Evolutionary conservation across 2,797 vertebrate species (phyloP).

Genomic region (Phataginus tetradactyla): DNA sequence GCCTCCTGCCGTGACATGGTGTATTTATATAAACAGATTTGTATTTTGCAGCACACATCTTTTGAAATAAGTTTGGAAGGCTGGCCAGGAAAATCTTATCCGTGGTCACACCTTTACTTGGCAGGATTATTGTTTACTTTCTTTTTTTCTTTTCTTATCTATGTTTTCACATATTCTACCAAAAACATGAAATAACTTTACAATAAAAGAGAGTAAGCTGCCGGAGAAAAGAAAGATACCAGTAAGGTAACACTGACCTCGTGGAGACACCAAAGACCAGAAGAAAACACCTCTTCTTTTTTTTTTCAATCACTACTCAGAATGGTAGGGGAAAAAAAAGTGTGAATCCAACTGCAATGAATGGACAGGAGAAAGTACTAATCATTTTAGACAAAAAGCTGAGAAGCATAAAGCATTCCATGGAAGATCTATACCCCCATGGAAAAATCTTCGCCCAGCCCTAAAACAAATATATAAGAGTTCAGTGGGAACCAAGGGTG

Average conservation of each 20-base stretch:
- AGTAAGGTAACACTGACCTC: neutral
- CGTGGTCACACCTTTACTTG: slow-evolving; percentile 48
- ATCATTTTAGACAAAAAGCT: neutral
- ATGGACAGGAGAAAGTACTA: neutral
- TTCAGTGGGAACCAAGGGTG: neutral
- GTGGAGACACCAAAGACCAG: neutral
- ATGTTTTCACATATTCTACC: neutral
- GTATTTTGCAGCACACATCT: accelerated
- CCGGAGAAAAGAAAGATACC: accelerated
- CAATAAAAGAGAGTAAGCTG: neutral
- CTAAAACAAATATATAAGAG: neutral
- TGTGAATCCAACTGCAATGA: slow-evolving; percentile 9
- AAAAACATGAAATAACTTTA: neutral
- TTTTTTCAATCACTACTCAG: slow-evolving; percentile 54
- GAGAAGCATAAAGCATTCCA: neutral
- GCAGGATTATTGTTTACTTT: neutral
- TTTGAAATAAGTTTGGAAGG: neutral
- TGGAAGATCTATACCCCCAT: neutral
- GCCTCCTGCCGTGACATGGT: neutral
- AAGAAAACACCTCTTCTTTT: neutral
- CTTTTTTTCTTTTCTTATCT: neutral
- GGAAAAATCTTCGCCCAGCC: neutral
- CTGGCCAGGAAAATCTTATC: neutral
- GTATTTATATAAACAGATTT: accelerated
- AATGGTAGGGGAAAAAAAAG: slow-evolving; percentile 60